Base-by-base conservation (phyloP, 2,797 vertebrate genomes). In the Miichthys miiuy region DNA sequence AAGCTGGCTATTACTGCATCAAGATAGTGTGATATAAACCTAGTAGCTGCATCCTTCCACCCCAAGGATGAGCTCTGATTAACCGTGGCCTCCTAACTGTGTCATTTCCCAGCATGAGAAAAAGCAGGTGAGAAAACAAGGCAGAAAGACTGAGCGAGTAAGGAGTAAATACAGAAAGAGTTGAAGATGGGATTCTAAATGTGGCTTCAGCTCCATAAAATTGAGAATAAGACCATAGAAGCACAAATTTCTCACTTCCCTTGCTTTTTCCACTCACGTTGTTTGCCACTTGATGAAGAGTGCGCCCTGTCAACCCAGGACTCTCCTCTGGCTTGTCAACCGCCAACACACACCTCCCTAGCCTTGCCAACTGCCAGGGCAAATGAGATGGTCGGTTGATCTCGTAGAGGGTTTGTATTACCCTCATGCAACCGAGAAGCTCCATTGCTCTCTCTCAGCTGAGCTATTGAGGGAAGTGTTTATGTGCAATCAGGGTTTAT, bases 401-500 rank as follows among this genome's bases (percentile, higher is more conserved):
- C 87, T 86, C 16, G 56, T 52, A 44, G 57, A 82, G 77, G 81
- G 74, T 78, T 87, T 83, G 77, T 83, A 54, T 91, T 92, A 89
- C 90, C 84, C 77, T 64, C 75, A 23, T 82, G 83, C 83, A 85
- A 80, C 41, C 10, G 52, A 86, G 88, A 83, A 66, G 56, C 73
- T 87, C 74, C 55, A 14, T 67, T 41, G 57, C 81, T 78, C 85
- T 67, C 80, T 86, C 81, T 85, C 83, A 86, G 81, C 85, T 63
- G 79, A 8, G 25, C 90, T 93, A 87, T 83, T 87, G 82, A 80
- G 72, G 71, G 87, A 91, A 68, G 91, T 93, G 93, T 94, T 93
- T 90, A 91, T 91, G 81, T 76, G 66, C 11, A 10, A 81, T 80
- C 55, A n/a, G 62, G 77, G 68, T 86, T 83, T 79, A 86, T 69